These are phyloP conservation scores for Chrysoperla carnea DNA, from an alignment of 1,140 invertebrate genomes.

Conservation along the genomic window DNA sequence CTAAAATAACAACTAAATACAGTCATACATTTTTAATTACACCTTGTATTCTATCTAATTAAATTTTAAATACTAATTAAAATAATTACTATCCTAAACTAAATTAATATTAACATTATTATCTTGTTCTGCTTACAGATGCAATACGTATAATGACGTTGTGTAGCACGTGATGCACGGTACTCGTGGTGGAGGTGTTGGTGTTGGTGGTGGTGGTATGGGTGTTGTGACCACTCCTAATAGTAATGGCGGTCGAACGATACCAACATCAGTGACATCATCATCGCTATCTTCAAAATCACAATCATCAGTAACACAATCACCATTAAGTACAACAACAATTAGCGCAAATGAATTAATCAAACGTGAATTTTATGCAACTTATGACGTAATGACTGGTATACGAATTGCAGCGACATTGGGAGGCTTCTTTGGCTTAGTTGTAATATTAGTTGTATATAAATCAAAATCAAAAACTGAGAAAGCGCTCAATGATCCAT, in stretches of 20 bases:
- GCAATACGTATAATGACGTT: background rate
- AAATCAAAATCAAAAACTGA: slow-evolving; percentile 62
- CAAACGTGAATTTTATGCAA: slow-evolving; percentile 65
- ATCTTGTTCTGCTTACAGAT: background rate
- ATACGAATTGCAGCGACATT: slow-evolving; percentile 73
- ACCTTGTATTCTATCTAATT: too few relatives aligned
- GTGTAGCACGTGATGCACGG: background rate
- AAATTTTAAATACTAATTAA: background rate
- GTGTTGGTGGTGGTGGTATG: background rate
- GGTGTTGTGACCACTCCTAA: background rate
- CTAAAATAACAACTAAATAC: too few relatives aligned
- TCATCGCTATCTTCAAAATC: background rate
- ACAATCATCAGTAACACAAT: background rate
- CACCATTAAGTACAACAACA: background rate
- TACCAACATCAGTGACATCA: slow-evolving; percentile 9
- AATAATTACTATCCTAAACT: too few relatives aligned
- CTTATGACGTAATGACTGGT: slow-evolving; percentile 82
- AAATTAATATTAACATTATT: background rate
- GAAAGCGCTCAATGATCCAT: slow-evolving; percentile 46
- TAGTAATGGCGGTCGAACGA: slow-evolving; percentile 10
- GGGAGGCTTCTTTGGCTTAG: slow-evolving; percentile 71
- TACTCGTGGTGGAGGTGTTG: background rate
- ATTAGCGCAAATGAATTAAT: slow-evolving; percentile 31
- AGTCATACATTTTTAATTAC: too few relatives aligned
- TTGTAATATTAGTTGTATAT: slow-evolving; percentile 73